Base-by-base conservation (phyloP, 2,888 invertebrate species). In the Allacma fusca region DNA sequence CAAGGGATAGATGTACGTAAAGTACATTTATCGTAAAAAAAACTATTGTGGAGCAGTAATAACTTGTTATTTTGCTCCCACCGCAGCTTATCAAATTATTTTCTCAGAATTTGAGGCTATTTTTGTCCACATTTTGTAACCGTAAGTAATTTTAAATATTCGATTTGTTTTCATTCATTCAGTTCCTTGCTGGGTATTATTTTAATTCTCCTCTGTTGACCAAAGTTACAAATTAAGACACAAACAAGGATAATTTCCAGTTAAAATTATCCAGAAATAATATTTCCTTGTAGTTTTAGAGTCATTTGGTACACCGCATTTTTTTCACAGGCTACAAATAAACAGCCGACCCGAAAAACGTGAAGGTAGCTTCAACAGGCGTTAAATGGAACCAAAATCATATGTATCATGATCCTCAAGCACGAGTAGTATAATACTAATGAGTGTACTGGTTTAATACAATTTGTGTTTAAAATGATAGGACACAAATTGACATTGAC, bases 1-100 rank as follows among this genome's bases (percentile, higher is more conserved):
- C n/a, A n/a, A n/a, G n/a, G n/a, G n/a, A n/a, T n/a, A n/a, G n/a
- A n/a, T n/a, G n/a, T n/a, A n/a, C n/a, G n/a, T n/a, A n/a, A n/a
- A n/a, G n/a, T n/a, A n/a, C n/a, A n/a, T n/a, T n/a, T n/a, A n/a
- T n/a, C n/a, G n/a, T n/a, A n/a, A n/a, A n/a, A n/a, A n/a, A n/a
- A n/a, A n/a, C n/a, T n/a, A n/a, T n/a, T 50, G 16, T 16, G 50
- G 16, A 50, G 19, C 2, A 50, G 50, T 50, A n/a, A 50, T 13
- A 50, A 50, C 50, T 50, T 50, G 50, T 50, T 50, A 16, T 50
- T 50, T 50, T 50, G 19, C n/a, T 50, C n/a, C n/a, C 19, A 50
- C 50, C 50, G n/a, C 50, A 50, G 7, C 50, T 50, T 50, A 50
- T 50, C 50, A 50, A 50, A 50, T 5, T 16, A 19, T 2, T 50